Conservation (phyloP, 2,113 vertebrate species). For the Triplophysa siluroides region DNA sequence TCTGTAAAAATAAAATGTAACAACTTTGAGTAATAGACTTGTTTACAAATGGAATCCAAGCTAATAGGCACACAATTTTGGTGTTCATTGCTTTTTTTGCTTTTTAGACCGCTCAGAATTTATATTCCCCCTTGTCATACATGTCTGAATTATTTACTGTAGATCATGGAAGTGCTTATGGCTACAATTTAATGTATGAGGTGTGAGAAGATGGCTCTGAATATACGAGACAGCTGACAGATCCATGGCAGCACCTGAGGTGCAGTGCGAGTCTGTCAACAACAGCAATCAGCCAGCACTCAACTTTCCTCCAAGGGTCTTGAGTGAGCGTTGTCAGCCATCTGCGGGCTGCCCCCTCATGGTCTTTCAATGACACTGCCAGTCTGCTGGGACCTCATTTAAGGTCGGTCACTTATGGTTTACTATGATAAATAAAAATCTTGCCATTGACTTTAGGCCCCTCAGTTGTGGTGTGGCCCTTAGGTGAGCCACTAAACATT, state of each 20-base stretch:
- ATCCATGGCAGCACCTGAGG: slow-evolving; percentile 41
- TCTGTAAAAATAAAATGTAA: too few species aligned
- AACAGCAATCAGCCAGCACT: slow-evolving; percentile 39
- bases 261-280: slow-evolving; percentile 42
- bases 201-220: slow-evolving; percentile 42
- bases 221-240: slow-evolving; percentile 48
- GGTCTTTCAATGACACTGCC: slow-evolving; percentile 21
- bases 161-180: slow-evolving; percentile 40
- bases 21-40: too few species aligned
- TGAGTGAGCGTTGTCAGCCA: background rate
- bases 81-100: background rate
- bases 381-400: slow-evolving; percentile 17
- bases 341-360: slow-evolving; percentile 28
- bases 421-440: background rate
- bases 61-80: background rate
- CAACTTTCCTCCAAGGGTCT: slow-evolving; percentile 31
- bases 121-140: slow-evolving; percentile 36
- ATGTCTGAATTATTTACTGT: slow-evolving; percentile 50
- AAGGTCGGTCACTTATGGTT: slow-evolving; percentile 2
- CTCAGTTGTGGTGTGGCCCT: background rate
- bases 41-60: background rate
- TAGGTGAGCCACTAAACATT: background rate
- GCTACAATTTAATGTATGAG: slow-evolving; percentile 45
- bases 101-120: slow-evolving; percentile 16
- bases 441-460: background rate